These are phyloP conservation scores for Coptodon rendalli DNA, from an alignment of 2,113 vertebrate species.

Conservation along the genomic window DNA sequence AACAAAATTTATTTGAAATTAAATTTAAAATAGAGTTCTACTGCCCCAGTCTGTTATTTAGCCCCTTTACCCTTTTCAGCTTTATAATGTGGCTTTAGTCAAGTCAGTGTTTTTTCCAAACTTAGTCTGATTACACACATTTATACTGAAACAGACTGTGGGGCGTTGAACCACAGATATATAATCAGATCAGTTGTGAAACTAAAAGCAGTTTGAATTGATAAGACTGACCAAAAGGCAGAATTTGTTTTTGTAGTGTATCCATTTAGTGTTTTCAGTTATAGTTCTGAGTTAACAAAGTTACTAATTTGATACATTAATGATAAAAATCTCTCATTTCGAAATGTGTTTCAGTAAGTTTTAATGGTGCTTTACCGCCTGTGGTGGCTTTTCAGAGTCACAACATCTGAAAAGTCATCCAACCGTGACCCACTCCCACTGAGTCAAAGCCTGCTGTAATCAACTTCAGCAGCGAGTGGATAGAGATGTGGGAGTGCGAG, in stretches of 20 bases:
- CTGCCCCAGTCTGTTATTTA: background rate
- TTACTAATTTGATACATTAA: background rate
- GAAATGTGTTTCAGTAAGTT: background rate
- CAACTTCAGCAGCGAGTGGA: constrained; percentile 25
- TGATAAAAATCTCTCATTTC: background rate
- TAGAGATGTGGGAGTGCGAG: constrained; percentile 25
- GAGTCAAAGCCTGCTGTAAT: constrained; percentile 36
- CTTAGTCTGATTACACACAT: background rate
- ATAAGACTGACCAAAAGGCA: background rate
- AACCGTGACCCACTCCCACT: constrained; percentile 47
- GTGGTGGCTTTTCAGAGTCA: constrained; percentile 13
- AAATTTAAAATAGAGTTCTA: background rate
- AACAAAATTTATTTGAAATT: background rate
- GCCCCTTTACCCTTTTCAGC: background rate
- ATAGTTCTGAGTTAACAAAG: background rate
- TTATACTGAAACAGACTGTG: background rate
- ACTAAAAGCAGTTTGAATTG: background rate
- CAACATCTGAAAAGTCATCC: constrained; percentile 29
- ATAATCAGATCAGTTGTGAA: background rate
- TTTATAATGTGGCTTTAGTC: background rate
- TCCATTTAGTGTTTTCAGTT: background rate
- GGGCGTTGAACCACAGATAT: background rate
- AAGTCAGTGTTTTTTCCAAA: background rate
- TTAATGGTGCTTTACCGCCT: background rate
- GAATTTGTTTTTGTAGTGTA: background rate